Evolutionary conservation across 2,113 vertebrate genomes (phyloP).

Genomic region (Phaethon lepturus): DNA sequence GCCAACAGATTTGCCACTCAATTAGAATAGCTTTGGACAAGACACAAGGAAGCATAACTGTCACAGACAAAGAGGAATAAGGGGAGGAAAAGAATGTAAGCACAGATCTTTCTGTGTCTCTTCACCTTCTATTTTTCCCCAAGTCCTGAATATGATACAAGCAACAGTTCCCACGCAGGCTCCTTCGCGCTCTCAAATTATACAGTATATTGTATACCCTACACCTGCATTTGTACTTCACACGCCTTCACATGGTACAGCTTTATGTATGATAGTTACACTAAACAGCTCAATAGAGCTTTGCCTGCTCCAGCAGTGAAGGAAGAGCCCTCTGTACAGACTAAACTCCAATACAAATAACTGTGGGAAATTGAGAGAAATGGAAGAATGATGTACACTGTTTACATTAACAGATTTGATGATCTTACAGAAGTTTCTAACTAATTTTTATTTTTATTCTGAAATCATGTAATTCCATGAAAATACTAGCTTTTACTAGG

Average conservation of each 20-base stretch:
- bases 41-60: background rate
- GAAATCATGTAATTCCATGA: background rate
- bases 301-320: background rate
- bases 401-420: background rate
- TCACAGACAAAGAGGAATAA: background rate
- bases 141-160: background rate
- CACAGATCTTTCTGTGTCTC: background rate
- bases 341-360: background rate
- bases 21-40: background rate
- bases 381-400: background rate
- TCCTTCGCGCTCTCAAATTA: background rate
- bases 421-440: background rate
- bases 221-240: background rate
- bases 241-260: background rate
- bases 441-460: background rate
- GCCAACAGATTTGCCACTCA: background rate
- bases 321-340: background rate
- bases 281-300: background rate
- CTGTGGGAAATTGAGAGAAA: background rate
- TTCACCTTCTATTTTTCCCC: background rate
- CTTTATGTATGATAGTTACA: background rate
- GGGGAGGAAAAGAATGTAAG: background rate
- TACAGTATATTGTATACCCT: background rate
- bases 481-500: background rate
- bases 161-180: background rate